These are phyloP conservation scores for Bungarus multicinctus DNA, from an alignment of 2,113 vertebrate genomes.

Conservation along the genomic window DNA sequence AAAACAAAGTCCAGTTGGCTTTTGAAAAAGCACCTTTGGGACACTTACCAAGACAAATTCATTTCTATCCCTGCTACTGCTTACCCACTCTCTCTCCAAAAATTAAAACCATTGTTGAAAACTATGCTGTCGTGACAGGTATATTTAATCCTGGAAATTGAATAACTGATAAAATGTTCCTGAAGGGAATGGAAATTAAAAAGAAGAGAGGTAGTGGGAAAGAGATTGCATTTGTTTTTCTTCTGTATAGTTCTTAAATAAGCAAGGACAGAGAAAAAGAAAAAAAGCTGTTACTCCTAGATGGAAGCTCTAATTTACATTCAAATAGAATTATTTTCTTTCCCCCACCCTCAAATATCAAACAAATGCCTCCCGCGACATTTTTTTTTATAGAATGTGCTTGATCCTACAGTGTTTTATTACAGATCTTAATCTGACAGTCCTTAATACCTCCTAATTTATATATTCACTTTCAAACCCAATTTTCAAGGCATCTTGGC, in stretches of 20 bases:
- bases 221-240: slow-evolving; percentile 33
- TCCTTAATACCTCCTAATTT: slow-evolving; percentile 53
- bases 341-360: slow-evolving; percentile 47
- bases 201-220: background rate
- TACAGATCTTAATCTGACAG: slow-evolving; percentile 53
- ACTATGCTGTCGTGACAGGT: slow-evolving; percentile 17
- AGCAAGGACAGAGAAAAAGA: background rate
- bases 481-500: slow-evolving; percentile 46
- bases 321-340: slow-evolving; percentile 63
- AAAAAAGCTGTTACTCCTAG: slow-evolving; percentile 42
- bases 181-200: slow-evolving; percentile 28
- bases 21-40: too few relatives aligned
- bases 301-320: slow-evolving; percentile 65
- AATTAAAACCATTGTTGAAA: slow-evolving; percentile 32
- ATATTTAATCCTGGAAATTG: slow-evolving; percentile 50
- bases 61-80: slow-evolving; percentile 30
- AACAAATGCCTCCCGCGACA: slow-evolving; percentile 63
- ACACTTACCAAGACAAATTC: slow-evolving; percentile 34
- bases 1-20: too few relatives aligned
- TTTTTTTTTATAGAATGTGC: slow-evolving; percentile 47
- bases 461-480: slow-evolving; percentile 50
- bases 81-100: slow-evolving; percentile 27
- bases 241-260: slow-evolving; percentile 37
- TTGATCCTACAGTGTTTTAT: slow-evolving; percentile 37
- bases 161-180: slow-evolving; percentile 43